A percentile compares a stretch with the other conserved stretches of the same genome.
Conservation (phyloP, 2,113 vertebrate genomes). For the Perccottus glenii region DNA sequence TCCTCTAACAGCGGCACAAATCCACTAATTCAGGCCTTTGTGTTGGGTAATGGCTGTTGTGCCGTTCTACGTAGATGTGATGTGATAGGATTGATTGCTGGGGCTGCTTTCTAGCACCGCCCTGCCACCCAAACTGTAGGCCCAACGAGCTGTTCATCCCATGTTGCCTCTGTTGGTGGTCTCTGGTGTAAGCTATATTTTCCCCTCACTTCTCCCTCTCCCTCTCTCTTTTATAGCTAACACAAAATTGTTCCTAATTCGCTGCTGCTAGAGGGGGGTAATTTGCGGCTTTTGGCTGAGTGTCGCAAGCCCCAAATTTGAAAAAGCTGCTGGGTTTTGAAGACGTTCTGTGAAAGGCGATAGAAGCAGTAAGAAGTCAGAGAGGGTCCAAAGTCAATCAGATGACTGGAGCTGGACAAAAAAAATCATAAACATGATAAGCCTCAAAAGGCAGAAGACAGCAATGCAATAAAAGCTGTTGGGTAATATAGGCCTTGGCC, state of each 20-base stretch:
- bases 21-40: slow-evolving; percentile 70
- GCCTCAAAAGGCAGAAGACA: slow-evolving; percentile 47
- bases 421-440: slow-evolving; percentile 63
- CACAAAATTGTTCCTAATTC: slow-evolving; percentile 88
- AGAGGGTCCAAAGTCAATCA: slow-evolving; percentile 60
- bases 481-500: slow-evolving; percentile 45
- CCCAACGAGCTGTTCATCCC: slow-evolving; percentile 70
- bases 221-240: slow-evolving; percentile 81
- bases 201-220: slow-evolving; percentile 76
- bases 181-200: slow-evolving; percentile 82
- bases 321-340: slow-evolving; percentile 81
- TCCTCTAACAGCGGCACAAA: slow-evolving; percentile 70
- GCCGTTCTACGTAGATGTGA: slow-evolving; percentile 61
- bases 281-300: slow-evolving; percentile 85
- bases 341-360: slow-evolving; percentile 72
- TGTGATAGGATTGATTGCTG: slow-evolving; percentile 75
- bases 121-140: slow-evolving; percentile 82
- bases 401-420: slow-evolving; percentile 39
- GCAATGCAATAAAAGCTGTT: slow-evolving; percentile 50
- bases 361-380: slow-evolving; percentile 47
- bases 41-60: slow-evolving; percentile 72
- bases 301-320: slow-evolving; percentile 83
- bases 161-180: slow-evolving; percentile 81
- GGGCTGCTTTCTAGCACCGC: slow-evolving; percentile 70
- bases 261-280: slow-evolving; percentile 85